phyloP scores from a whole-genome alignment of 1,140 invertebrate genomes.

The Hyposmocoma kahamanoa region DNA sequence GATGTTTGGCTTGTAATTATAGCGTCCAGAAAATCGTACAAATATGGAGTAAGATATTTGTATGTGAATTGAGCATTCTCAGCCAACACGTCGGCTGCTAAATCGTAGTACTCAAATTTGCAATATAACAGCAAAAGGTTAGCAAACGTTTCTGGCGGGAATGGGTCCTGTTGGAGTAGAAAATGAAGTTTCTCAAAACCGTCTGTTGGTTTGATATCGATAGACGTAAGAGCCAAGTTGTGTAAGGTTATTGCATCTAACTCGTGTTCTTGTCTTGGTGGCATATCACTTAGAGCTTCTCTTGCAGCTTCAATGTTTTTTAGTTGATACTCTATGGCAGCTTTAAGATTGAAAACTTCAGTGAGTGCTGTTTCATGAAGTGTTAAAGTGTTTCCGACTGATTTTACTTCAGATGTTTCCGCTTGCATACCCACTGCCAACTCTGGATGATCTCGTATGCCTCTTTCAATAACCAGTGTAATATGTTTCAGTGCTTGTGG shows the following conservation, averaged over 20 bases:
- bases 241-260: conserved; percentile 98
- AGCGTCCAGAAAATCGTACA: conserved; percentile 94
- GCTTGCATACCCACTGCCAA: conserved; percentile 97
- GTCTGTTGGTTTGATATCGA: conserved; percentile 88
- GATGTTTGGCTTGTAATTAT: conserved; percentile 98
- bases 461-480: conserved; percentile 96
- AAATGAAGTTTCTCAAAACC: conserved; percentile 99
- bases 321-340: conserved; percentile 97
- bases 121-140: conserved; percentile 97
- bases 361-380: conserved; percentile 97
- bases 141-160: conserved; percentile 98
- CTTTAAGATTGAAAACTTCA: conserved; percentile 99
- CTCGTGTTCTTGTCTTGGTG: conserved; percentile 96
- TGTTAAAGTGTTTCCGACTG: conserved; percentile 97
- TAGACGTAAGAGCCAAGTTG: conserved; percentile 97
- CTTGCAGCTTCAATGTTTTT: conserved; percentile 94
- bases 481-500: conserved; percentile 92
- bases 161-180: conserved; percentile 95
- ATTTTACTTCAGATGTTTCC: conserved; percentile 97
- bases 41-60: conserved; percentile 94
- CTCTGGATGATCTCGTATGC: conserved; percentile 97
- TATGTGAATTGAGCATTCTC: conserved; percentile 98
- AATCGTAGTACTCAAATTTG: conserved; percentile 97
- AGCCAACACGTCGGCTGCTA: conserved; percentile 97
- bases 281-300: conserved; percentile 98